phyloP scores from a whole-genome alignment of 2,797 vertebrate species.

The Danio aesculapii region DNA sequence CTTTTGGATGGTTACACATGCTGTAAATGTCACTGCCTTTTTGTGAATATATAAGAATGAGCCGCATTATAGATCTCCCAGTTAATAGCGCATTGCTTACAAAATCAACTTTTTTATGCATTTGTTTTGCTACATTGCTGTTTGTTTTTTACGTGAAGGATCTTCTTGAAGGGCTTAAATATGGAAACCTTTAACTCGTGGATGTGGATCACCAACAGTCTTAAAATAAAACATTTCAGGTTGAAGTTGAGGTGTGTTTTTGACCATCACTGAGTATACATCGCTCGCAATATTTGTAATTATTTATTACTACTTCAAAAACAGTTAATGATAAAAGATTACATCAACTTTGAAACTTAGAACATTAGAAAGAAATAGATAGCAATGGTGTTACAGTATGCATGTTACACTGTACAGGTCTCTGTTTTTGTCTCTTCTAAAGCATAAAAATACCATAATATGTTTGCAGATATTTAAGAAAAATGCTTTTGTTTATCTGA shows the following conservation, averaged over 20 bases:
- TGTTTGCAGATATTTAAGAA: too few species aligned
- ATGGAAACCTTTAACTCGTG: neutral
- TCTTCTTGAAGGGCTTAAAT: neutral
- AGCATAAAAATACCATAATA: too few species aligned
- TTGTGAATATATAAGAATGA: neutral
- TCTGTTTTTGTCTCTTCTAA: too few species aligned
- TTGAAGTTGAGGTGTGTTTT: neutral
- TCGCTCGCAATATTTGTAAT: too few species aligned
- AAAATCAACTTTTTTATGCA: neutral
- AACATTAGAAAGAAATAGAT: too few species aligned
- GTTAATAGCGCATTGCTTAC: neutral
- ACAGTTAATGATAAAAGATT: too few species aligned
- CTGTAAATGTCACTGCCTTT: neutral
- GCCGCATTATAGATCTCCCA: conserved; percentile 12
- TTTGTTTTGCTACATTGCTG: neutral
- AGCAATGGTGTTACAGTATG: too few species aligned
- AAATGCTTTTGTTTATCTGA: too few species aligned
- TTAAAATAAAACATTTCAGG: conserved; percentile 21
- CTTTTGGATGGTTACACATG: neutral
- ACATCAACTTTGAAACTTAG: too few species aligned
- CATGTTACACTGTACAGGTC: too few species aligned
- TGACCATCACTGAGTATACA: too few species aligned
- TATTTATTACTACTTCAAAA: too few species aligned
- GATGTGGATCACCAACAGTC: conserved; percentile 9
- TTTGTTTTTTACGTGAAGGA: neutral